phyloP scores from a whole-genome alignment of 2,113 vertebrate species.

The Leptobrachium leishanense region DNA sequence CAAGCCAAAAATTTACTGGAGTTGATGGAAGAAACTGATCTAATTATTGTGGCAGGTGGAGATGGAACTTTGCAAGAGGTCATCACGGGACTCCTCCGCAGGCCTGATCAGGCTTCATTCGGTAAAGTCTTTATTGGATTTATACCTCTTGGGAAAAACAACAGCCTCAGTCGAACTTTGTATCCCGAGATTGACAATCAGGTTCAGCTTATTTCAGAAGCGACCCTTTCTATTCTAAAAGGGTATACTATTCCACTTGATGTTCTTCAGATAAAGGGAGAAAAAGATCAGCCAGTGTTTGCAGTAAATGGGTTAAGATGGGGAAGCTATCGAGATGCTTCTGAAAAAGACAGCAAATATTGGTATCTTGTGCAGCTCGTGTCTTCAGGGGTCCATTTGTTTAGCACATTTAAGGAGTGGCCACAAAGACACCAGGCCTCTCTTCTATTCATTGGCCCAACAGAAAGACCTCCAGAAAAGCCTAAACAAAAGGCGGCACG shows the following conservation, averaged over 20 bases:
- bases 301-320: constrained; percentile 88
- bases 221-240: constrained; percentile 88
- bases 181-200: constrained; percentile 79
- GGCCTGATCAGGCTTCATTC: constrained; percentile 86
- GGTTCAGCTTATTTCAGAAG: constrained; percentile 85
- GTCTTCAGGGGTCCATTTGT: constrained; percentile 87
- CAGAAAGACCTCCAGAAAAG: constrained; percentile 74
- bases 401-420: constrained; percentile 90
- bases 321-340: constrained; percentile 91
- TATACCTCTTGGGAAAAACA: constrained; percentile 89
- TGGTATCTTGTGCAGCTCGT: constrained; percentile 97
- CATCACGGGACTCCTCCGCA: constrained; percentile 88
- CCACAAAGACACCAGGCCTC: constrained; percentile 79
- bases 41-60: constrained; percentile 93
- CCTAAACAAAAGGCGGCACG: constrained; percentile 63
- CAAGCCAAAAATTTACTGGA: constrained; percentile 96
- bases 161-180: constrained; percentile 82
- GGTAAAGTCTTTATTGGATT: constrained; percentile 94
- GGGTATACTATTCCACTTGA: constrained; percentile 91
- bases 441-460: constrained; percentile 76
- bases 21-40: constrained; percentile 86
- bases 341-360: constrained; percentile 84
- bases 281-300: constrained; percentile 91
- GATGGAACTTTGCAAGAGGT: constrained; percentile 95
- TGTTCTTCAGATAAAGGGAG: constrained; percentile 93